phyloP scores from a whole-genome alignment of 2,113 vertebrate genomes.

The Cervus canadensis region DNA sequence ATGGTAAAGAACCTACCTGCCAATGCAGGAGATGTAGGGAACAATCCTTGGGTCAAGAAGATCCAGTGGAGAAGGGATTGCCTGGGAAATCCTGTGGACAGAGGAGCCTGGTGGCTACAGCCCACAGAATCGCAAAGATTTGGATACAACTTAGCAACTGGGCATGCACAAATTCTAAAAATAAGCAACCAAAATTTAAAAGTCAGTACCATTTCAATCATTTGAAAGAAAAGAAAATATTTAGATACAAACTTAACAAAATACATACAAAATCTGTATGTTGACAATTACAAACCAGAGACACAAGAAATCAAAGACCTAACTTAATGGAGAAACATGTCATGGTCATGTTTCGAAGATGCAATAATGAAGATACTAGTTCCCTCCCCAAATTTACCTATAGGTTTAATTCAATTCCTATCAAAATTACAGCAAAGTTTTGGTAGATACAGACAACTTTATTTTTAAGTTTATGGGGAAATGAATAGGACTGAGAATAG shows the following conservation, averaged over 20 bases:
- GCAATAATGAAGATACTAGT: background rate
- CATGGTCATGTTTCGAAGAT: background rate
- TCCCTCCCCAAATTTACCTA: background rate
- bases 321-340: background rate
- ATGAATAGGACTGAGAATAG: background rate
- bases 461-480: background rate
- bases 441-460: background rate
- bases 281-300: background rate
- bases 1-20: background rate
- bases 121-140: background rate
- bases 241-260: background rate
- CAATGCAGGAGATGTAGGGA: background rate
- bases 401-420: background rate
- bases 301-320: background rate
- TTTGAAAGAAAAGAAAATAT: background rate
- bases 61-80: background rate
- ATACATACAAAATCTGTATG: background rate
- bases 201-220: background rate
- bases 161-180: background rate
- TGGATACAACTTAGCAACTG: background rate
- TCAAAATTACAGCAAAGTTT: background rate
- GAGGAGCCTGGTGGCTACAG: background rate
- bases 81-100: background rate
- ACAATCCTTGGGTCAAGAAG: background rate
- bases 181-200: background rate